Base-by-base conservation (phyloP, 2,888 invertebrate species). In the Tolmerus cingulatus region DNA sequence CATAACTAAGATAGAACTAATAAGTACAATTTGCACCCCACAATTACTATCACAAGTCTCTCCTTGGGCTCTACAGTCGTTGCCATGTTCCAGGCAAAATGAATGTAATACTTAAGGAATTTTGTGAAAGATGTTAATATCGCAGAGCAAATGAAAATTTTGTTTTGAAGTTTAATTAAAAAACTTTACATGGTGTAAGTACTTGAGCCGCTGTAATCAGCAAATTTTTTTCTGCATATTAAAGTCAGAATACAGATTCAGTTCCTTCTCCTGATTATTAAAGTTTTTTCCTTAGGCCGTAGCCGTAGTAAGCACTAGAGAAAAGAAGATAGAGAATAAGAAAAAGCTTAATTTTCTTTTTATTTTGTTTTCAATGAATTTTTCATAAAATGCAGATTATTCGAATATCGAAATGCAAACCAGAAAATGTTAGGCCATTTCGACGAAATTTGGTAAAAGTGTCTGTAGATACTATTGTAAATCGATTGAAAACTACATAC, bases 101-200 rank as follows among this genome's bases (percentile, higher is more conserved):
- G 51, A 51, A 51, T 46, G 51, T 51, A 51, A 51, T 51, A 51
- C 51, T 51, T 51, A 51, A 16, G n/a, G 51, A 16, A 51, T 51
- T 51, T 51, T 51, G 16, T 51, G n/a, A n/a, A 51, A n/a, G n/a
- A 78, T 78, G 78, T 43, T 78, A 78, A 78, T 78, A 78, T 19
- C 43, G 14, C n/a, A 23, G 40, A 66, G 27, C 78, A 78, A 40
- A 40, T 43, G 87, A 82, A 87, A 87, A 87, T 82, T 74, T 51
- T 87, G 74, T 81, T 82, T 51, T 74, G 76, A 87, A 87, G 87
- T 87, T 87, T 87, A 87, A 87, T 87, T 87, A 87, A 87, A 87
- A 87, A 87, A 87, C 87, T 87, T 87, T 87, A 82, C 74, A 87
- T 66, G 43, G 82, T 55, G 51, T 82, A 82, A 74, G 81, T 74